phyloP scores from a whole-genome alignment of 2,113 vertebrate species.

The Gadus macrocephalus region DNA sequence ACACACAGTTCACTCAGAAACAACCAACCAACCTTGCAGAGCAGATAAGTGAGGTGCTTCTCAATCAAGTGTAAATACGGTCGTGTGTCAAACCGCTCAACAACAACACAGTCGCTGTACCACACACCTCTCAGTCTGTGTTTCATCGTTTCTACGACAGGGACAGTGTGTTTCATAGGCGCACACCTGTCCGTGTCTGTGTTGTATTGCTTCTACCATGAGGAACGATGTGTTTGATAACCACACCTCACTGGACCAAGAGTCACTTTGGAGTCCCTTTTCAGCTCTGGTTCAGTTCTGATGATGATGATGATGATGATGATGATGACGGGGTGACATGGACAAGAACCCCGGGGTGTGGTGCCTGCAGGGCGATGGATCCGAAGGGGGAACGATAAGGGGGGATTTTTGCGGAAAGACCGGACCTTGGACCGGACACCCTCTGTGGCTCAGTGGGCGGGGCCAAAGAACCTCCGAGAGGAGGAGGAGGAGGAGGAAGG shows the following conservation, averaged over 20 bases:
- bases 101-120: not conserved
- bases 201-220: not conserved
- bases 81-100: not conserved
- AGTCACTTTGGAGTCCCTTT: slow-evolving; percentile 20
- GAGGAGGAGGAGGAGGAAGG: too few relatives aligned
- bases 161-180: not conserved
- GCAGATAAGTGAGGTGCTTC: too few relatives aligned
- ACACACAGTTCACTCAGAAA: too few relatives aligned
- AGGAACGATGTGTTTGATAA: not conserved
- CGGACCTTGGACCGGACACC: slow-evolving; percentile 36
- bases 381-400: slow-evolving; percentile 3
- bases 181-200: not conserved
- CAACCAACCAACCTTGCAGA: too few relatives aligned
- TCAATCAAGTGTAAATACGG: too few relatives aligned
- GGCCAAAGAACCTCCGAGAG: slow-evolving; percentile 12
- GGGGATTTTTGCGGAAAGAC: slow-evolving; percentile 16
- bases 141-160: not conserved
- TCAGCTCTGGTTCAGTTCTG: slow-evolving; percentile 18
- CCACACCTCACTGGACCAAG: slow-evolving; percentile 39
- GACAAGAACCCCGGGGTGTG: slow-evolving; percentile 3
- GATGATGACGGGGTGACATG: not conserved
- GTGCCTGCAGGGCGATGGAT: slow-evolving; percentile 22
- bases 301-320: slow-evolving; percentile 10
- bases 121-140: not conserved
- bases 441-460: slow-evolving; percentile 29